phyloP scores from a whole-genome alignment of 2,888 invertebrate species.

The Lepetodrilus schrolli region DNA sequence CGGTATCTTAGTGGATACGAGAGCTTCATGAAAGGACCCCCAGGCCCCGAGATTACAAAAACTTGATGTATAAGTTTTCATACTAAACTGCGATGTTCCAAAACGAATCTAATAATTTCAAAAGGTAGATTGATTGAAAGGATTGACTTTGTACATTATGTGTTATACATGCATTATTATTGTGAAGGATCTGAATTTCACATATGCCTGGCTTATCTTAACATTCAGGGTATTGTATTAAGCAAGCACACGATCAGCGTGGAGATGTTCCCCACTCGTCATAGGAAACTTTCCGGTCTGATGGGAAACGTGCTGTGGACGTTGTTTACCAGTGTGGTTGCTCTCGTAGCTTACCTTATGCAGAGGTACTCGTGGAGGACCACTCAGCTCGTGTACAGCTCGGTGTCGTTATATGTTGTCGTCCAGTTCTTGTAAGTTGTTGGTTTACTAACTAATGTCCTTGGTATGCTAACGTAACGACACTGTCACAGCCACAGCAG shows the following conservation, averaged over 20 bases:
- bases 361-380: conserved; percentile 5
- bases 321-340: background rate
- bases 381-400: conserved; percentile 1
- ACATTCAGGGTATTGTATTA: background rate
- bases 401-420: background rate
- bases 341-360: conserved; percentile 22
- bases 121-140: too few species aligned
- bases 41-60: too few species aligned
- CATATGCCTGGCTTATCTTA: background rate
- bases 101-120: too few species aligned
- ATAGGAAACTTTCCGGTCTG: background rate
- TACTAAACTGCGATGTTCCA: too few species aligned
- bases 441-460: too few species aligned
- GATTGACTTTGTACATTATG: too few species aligned
- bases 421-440: conserved; percentile 15
- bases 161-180: conserved; percentile 12
- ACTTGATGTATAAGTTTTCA: too few species aligned
- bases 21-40: too few species aligned
- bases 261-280: background rate
- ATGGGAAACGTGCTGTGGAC: background rate
- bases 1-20: too few species aligned
- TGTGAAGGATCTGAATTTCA: background rate
- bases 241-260: background rate
- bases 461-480: too few species aligned
- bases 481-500: too few species aligned